Percentiles rank a stretch among this genome's conserved stretches.
phyloP scores from a whole-genome alignment of 2,113 vertebrate species.

The Theristicus caerulescens region DNA sequence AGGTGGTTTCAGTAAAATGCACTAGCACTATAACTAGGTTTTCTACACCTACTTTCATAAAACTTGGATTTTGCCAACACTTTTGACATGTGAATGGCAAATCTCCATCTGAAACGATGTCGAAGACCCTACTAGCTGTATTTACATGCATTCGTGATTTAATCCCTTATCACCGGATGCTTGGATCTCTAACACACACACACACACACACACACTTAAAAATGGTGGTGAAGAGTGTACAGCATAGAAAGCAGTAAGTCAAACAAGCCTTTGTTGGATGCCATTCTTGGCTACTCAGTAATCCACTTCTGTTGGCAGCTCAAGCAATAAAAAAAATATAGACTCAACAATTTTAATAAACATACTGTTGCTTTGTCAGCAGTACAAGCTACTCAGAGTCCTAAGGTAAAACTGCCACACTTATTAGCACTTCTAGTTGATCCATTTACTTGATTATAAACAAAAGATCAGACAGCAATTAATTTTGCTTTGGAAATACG shows the following conservation, averaged over 20 bases:
- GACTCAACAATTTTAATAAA: background rate
- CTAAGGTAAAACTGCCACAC: background rate
- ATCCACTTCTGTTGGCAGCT: background rate
- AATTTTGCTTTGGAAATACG: background rate
- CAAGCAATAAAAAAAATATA: background rate
- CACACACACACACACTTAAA: background rate
- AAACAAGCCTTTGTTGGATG: background rate
- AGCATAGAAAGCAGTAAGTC: background rate
- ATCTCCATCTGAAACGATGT: background rate
- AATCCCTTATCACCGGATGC: background rate
- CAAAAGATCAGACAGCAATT: background rate
- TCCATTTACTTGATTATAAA: background rate
- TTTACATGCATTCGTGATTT: no score
- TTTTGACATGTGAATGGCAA: background rate
- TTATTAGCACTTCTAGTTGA: background rate
- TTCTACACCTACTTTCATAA: background rate
- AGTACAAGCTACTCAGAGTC: background rate
- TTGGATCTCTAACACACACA: background rate
- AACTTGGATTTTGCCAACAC: background rate
- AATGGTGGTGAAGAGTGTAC: fast-evolving
- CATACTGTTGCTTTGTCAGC: background rate
- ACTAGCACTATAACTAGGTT: background rate
- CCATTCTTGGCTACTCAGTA: background rate
- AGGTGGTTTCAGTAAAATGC: conserved; percentile 22
- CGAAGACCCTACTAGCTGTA: background rate